phyloP scores from a whole-genome alignment of 2,888 invertebrate species.

The Nemoura dubitans region DNA sequence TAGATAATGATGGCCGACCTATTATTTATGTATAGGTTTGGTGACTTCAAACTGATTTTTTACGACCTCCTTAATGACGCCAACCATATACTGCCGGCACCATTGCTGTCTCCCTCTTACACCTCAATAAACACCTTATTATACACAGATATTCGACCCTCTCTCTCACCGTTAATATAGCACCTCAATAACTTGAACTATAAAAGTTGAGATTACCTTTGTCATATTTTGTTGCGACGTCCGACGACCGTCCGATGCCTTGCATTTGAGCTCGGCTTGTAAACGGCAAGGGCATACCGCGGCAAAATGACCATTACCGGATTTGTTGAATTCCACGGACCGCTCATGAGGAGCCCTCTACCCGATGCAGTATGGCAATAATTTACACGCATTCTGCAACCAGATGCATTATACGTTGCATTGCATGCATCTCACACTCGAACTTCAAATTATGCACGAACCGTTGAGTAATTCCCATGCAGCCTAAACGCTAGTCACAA shows the following conservation, averaged over 20 bases:
- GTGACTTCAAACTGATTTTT: conserved; percentile 42
- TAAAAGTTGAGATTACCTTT: conserved; percentile 38
- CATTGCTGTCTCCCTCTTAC: conserved; percentile 42
- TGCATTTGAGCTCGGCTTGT: conserved; percentile 5
- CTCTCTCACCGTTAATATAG: conserved; percentile 36
- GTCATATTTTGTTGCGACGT: conserved; percentile 31
- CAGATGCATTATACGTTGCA: not conserved
- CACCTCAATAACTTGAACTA: conserved; percentile 39
- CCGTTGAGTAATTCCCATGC: not conserved
- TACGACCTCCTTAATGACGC: conserved; percentile 45
- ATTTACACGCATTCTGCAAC: not conserved
- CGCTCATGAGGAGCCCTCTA: not conserved
- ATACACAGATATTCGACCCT: conserved; percentile 31
- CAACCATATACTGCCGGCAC: conserved; percentile 35
- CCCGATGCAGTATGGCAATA: not conserved
- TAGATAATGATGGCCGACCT: conserved; percentile 40
- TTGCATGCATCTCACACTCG: too few species aligned
- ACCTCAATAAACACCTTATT: conserved; percentile 32
- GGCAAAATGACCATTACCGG: not conserved
- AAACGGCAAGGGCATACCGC: not conserved
- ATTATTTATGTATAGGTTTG: conserved; percentile 43
- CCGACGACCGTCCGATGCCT: not conserved
- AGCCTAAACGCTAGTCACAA: too few species aligned
- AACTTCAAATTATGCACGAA: not conserved
- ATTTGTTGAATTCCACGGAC: not conserved